These are phyloP conservation scores for Philhelius pedissequus DNA, from an alignment of 2,888 invertebrate genomes.

Conservation along the genomic window DNA sequence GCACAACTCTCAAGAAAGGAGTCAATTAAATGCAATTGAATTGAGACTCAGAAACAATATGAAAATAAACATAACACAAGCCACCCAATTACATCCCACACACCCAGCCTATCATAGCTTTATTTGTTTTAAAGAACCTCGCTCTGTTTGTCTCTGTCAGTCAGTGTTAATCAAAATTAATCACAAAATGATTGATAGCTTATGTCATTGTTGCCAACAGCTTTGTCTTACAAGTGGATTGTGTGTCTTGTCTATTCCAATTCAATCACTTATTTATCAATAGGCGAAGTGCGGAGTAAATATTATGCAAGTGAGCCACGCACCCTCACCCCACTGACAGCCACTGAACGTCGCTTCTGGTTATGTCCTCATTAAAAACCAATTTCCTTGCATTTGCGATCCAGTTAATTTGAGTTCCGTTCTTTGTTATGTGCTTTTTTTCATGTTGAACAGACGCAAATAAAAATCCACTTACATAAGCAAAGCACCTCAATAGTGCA, in stretches of 20 bases:
- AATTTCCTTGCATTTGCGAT: constrained; percentile 41
- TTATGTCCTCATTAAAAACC: constrained; percentile 37
- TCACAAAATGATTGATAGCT: constrained; percentile 47
- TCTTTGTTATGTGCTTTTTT: constrained; percentile 2
- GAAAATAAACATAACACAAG: background rate
- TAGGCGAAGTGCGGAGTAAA: background rate
- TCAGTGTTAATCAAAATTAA: constrained; percentile 11
- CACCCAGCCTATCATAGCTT: background rate
- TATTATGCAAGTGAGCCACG: constrained; percentile 33
- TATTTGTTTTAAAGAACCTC: background rate
- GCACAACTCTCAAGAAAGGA: background rate
- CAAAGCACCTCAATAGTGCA: constrained; percentile 8
- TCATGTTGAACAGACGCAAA: background rate
- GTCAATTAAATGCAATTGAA: background rate
- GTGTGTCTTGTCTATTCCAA: background rate
- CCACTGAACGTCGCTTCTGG: background rate
- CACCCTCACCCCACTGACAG: background rate
- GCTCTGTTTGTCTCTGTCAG: background rate
- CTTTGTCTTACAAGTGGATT: constrained; percentile 18
- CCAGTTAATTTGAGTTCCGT: constrained; percentile 34
- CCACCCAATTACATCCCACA: constrained; percentile 14
- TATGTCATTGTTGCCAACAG: constrained; percentile 36
- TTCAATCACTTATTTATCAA: constrained; percentile 11
- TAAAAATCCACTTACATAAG: background rate
- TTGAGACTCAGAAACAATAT: background rate